Evolutionary conservation across 2,888 invertebrate genomes (phyloP).

Genomic region (Cybosia mesomella): DNA sequence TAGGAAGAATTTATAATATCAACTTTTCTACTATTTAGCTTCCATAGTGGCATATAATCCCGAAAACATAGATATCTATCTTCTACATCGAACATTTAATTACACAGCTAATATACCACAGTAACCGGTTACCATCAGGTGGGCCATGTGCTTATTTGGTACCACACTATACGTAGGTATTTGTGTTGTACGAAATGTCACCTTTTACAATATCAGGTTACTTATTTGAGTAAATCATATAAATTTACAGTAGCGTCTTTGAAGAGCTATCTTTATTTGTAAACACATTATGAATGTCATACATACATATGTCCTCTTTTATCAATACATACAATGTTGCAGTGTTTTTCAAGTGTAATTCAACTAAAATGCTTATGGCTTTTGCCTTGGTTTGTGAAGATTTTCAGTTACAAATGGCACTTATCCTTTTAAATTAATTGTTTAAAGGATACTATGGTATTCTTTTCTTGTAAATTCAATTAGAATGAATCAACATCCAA

Average conservation of each 20-base stretch:
- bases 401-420: no score
- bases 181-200: slow-evolving; percentile 1
- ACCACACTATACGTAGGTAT: not conserved
- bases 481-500: no score
- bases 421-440: no score
- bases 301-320: not conserved
- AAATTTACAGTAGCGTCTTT: not conserved
- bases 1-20: not conserved
- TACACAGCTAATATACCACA: no score
- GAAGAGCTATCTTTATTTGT: slow-evolving; percentile 3
- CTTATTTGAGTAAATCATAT: not conserved
- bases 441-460: no score
- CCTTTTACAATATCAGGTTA: not conserved
- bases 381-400: no score
- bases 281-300: not conserved
- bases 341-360: not conserved
- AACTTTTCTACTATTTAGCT: not conserved
- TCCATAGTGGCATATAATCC: not conserved
- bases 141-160: no score
- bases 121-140: no score
- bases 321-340: not conserved
- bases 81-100: no score
- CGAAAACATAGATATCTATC: not conserved
- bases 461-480: no score
- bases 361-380: not conserved